Base-by-base conservation (phyloP, 2,888 invertebrate species). In the Calephelis perditalis region DNA sequence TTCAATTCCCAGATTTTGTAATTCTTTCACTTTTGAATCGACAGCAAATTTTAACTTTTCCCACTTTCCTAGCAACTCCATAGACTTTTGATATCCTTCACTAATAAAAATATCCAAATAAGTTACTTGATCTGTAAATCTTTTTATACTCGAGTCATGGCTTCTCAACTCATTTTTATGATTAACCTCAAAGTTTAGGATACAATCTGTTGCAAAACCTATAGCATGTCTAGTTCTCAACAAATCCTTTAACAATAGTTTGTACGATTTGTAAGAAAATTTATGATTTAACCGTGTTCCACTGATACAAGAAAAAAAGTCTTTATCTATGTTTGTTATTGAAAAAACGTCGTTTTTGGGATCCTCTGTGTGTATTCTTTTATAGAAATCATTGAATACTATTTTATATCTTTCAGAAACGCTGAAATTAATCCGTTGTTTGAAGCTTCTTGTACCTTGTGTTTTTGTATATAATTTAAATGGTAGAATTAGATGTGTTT, bases 21-120 rank as follows among this genome's bases (percentile, higher is more conserved):
- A 79, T 64, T 91, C 86, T 43, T 73, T 73, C 62, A 78, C 79
- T 76, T 91, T 86, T 49, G 76, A 73, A 56, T 82, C 74, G 3
- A 93, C 88, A 65, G 78, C 71, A 3, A 64, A 70, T 35, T 82
- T 78, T 57, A 92, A 82, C 49, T 77, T 69, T 47, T 93, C 92
- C 45, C 92, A 91, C 71, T 88, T 76, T 37, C 78, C 72, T 55
- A 94, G 74, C 56, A 91, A 79, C n/a, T 68, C 66, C 92, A 93
- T 93, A 2, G 94, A 93, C 49, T 86, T 87, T 6, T 83, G 77
- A 72, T 94, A 93, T 74, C 94, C 94, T 66, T 89, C 83, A 3
- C 91, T 91, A 60, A 95, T 83, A 72, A 93, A 94, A 46, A 81
- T 81, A 67, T 94, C 93, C 67, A 94, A 93, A 60, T 83, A 81